Evolutionary conservation across 2,888 invertebrate species (phyloP).

Genomic region (Hipparchia sbordonii): DNA sequence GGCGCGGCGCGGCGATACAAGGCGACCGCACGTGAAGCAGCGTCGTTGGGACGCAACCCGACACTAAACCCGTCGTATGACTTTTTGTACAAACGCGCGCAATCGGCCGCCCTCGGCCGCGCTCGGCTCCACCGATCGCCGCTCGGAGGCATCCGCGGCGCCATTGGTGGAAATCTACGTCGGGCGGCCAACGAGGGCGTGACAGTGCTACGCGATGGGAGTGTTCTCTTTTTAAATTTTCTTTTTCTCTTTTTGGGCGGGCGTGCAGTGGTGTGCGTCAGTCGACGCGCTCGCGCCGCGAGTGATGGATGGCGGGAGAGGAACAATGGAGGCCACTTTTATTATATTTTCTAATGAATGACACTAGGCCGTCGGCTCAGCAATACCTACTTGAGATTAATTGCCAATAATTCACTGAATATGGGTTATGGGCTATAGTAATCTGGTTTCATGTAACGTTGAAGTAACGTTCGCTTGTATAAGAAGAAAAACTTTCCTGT

Average conservation of each 20-base stretch:
- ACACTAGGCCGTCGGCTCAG: constrained; percentile 31
- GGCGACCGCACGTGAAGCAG: constrained; percentile 74
- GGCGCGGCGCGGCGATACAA: constrained; percentile 51
- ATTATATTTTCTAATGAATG: constrained; percentile 48
- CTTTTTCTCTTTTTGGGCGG: constrained; percentile 82
- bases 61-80: constrained; percentile 81
- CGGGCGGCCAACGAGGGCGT: constrained; percentile 70
- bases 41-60: constrained; percentile 82
- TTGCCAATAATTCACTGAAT: constrained; percentile 26
- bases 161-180: constrained; percentile 54
- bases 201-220: constrained; percentile 63
- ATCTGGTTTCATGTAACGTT: constrained; percentile 10
- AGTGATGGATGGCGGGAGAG: constrained; percentile 70
- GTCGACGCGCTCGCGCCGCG: constrained; percentile 71
- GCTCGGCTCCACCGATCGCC: constrained; percentile 56
- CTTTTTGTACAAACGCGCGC: constrained; percentile 79
- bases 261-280: constrained; percentile 74
- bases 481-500: not conserved
- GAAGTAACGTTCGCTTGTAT: not conserved
- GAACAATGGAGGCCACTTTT: constrained; percentile 59
- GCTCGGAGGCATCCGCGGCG: constrained; percentile 48
- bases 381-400: constrained; percentile 39
- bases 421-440: constrained; percentile 18
- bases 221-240: constrained; percentile 80
- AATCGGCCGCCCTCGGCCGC: constrained; percentile 68